Evolutionary conservation across 2,888 invertebrate species (phyloP).

Genomic region (Carterocephalus palaemon): DNA sequence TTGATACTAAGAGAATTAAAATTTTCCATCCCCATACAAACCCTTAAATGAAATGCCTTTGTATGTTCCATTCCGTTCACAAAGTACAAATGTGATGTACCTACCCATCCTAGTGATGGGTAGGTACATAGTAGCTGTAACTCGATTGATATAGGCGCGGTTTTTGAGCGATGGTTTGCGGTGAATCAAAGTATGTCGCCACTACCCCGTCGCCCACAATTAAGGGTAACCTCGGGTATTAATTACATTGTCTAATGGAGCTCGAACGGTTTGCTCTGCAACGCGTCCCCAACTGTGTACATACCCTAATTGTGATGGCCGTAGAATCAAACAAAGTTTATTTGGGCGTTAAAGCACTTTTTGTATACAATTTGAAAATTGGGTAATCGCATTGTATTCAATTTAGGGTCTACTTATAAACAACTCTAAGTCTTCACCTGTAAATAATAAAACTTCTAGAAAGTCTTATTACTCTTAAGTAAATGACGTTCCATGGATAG

Average conservation of each 20-base stretch:
- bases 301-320: constrained; percentile 40
- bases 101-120: no score
- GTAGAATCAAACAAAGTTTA: constrained; percentile 17
- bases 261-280: constrained; percentile 55
- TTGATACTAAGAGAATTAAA: no score
- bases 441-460: no score
- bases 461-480: no score
- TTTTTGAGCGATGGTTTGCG: constrained; percentile 50
- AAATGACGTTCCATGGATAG: no score
- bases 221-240: constrained; percentile 70
- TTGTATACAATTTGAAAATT: neutral
- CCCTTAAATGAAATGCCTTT: no score
- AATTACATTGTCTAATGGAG: constrained; percentile 76
- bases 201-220: constrained; percentile 65
- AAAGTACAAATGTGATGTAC: no score
- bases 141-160: constrained; percentile 50
- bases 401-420: no score
- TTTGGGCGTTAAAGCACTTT: neutral
- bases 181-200: constrained; percentile 49
- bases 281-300: constrained; percentile 55
- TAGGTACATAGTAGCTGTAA: constrained; percentile 34
- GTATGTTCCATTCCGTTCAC: no score
- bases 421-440: no score
- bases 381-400: no score
- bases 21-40: no score